Evolutionary conservation across 2,888 invertebrate species (phyloP), one percentile per base, ranked within the genome.

Genomic region (Ormyrus labotus): DNA sequence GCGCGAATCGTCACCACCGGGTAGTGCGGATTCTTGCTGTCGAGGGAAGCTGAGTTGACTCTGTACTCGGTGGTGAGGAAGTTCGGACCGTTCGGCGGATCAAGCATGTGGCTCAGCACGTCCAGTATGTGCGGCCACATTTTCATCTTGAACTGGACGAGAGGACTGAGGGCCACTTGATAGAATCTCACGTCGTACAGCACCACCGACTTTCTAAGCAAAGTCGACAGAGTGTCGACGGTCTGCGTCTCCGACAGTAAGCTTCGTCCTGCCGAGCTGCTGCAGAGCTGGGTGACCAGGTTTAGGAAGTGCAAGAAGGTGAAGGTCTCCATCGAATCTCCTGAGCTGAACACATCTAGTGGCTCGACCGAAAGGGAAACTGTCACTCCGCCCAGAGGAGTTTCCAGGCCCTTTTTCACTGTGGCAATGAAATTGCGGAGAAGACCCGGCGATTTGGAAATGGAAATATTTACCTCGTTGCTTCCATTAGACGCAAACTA

Each of bases 241-340:
- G 84, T 79, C 13, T 83, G 73, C 70, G 51, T 83, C 45, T 89
- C 89, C 4, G 82, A 78, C 3, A 90, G 82, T 7, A 90, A 83
- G n/a, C 80, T 68, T 4, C 88, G 85, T 0, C 90, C 88, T 5
- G 84, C 83, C 5, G 87, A 82, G 63, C 85, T 85, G 50, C 87
- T 85, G 65, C 87, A 87, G 8, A 90, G 84, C 48, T 89, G 88
- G 4, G 88, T 84, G n/a, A 90, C 47, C n/a, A 90, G 85, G 67
- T 86, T 86, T 2, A 91, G 81, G 73, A 87, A 88, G 63, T 91
- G 90, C 6, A 90, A 84, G 83, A 88, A 89, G 7, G 90, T 89
- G 48, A 87, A 81, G 1, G 87, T 86, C 78, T 88, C 87, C 8
- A 90, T 83, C 1, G 88, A 87, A 10, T 89, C 89, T 1, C 89